Evolutionary conservation across 23 tunicate genomes (phyloP).

Genomic region (Styela plicata): DNA sequence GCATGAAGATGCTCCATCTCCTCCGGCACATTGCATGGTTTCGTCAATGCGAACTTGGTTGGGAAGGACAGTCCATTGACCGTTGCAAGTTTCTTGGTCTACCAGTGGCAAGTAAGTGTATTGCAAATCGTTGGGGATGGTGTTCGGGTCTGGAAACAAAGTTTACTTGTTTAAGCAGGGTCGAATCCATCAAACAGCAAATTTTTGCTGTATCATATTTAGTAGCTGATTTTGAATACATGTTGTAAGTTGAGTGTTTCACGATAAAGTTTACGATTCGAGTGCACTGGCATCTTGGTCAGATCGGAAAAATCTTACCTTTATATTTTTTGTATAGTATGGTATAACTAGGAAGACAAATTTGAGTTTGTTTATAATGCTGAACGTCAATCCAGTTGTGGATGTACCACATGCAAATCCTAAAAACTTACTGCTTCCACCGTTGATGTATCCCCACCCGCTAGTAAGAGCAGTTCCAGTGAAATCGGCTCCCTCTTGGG

Average conservation of each 20-base stretch:
- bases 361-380: too few relatives aligned
- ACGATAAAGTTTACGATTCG: too few relatives aligned
- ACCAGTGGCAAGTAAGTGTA: constrained; percentile 39
- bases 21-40: constrained; percentile 70
- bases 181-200: too few relatives aligned
- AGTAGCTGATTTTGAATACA: too few relatives aligned
- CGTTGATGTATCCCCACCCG: constrained; percentile 86
- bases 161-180: too few relatives aligned
- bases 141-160: constrained; percentile 32
- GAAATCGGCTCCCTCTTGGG: constrained; percentile 35
- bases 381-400: too few relatives aligned
- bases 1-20: constrained; percentile 69
- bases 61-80: constrained; percentile 19
- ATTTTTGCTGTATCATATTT: too few relatives aligned
- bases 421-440: constrained; percentile 23
- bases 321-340: neutral
- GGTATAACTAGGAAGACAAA: too few relatives aligned
- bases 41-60: constrained; percentile 28
- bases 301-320: too few relatives aligned
- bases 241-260: too few relatives aligned
- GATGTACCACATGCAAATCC: too few relatives aligned
- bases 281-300: too few relatives aligned
- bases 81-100: constrained; percentile 32
- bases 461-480: constrained; percentile 56
- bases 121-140: constrained; percentile 56